phyloP scores from a whole-genome alignment of 2,797 vertebrate species.

The Neostethus bicornis region DNA sequence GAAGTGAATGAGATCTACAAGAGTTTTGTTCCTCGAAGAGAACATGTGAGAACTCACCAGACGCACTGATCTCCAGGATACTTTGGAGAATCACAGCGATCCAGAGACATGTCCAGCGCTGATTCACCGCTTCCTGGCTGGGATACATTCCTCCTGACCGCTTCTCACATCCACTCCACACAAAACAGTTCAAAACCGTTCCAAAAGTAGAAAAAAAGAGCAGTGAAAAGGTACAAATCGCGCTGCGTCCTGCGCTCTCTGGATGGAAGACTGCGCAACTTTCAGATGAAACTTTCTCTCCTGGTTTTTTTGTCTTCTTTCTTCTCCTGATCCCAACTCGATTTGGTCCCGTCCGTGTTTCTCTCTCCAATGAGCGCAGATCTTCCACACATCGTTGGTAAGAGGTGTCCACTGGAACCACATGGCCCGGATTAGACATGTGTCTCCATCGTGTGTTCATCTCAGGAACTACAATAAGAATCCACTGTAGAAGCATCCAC shows the following conservation, averaged over 20 bases:
- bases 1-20: background rate
- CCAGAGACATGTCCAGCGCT: slow-evolving; percentile 73
- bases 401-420: slow-evolving; percentile 57
- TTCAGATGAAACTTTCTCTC: slow-evolving; percentile 32
- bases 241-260: background rate
- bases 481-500: too few relatives aligned
- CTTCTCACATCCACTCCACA: slow-evolving; percentile 76
- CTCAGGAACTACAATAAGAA: slow-evolving; percentile 15
- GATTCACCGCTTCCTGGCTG: slow-evolving; percentile 65
- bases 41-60: slow-evolving; percentile 68
- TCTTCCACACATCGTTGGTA: slow-evolving; percentile 51
- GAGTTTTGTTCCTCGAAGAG: background rate
- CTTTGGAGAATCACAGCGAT: slow-evolving; percentile 65
- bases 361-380: slow-evolving; percentile 53
- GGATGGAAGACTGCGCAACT: background rate
- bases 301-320: slow-evolving; percentile 38
- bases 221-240: background rate
- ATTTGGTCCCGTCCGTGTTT: slow-evolving; percentile 46
- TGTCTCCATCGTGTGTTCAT: slow-evolving; percentile 74
- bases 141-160: slow-evolving; percentile 77
- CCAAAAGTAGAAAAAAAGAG: background rate
- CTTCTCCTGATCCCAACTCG: slow-evolving; percentile 43
- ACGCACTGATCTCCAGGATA: slow-evolving; percentile 61
- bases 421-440: slow-evolving; percentile 61
- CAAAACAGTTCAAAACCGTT: slow-evolving; percentile 26